Evolutionary conservation across 2,888 invertebrate genomes (phyloP).

Genomic region (Oligia latruncula): DNA sequence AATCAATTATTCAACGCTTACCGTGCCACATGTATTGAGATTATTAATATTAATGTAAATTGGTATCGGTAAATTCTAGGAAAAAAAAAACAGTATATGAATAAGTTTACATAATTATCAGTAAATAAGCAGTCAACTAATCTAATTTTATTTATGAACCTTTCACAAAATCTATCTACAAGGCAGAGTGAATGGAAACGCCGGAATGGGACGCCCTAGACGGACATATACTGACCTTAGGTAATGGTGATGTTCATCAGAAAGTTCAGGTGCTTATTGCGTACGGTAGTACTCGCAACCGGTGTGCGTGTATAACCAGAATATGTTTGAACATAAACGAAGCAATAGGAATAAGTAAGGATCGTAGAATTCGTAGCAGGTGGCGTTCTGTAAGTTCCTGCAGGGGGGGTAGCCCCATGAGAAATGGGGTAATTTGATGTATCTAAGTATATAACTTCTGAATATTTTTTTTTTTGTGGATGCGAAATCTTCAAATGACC

Average conservation of each 20-base stretch:
- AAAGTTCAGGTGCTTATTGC: background rate
- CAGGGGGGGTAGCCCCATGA: background rate
- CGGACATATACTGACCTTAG: background rate
- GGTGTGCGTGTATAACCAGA: background rate
- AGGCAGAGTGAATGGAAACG: background rate
- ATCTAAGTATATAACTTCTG: background rate
- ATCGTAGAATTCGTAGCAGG: too few species aligned
- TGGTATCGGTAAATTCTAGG: background rate
- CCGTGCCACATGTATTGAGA: background rate
- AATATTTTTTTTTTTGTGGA: background rate
- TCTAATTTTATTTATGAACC: background rate
- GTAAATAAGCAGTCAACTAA: background rate
- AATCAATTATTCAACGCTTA: slow-evolving; percentile 8
- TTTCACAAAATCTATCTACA: background rate
- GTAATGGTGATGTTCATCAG: background rate
- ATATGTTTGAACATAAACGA: background rate
- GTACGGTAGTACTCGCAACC: background rate
- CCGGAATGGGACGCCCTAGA: background rate
- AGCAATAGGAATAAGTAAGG: background rate
- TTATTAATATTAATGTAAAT: background rate
- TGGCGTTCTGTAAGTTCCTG: background rate
- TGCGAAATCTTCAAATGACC: too few species aligned
- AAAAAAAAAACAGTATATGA: background rate
- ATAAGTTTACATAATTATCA: background rate
- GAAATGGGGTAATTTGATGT: background rate